phyloP scores from a whole-genome alignment of 2,113 vertebrate species.

The Alligator mississippiensis region DNA sequence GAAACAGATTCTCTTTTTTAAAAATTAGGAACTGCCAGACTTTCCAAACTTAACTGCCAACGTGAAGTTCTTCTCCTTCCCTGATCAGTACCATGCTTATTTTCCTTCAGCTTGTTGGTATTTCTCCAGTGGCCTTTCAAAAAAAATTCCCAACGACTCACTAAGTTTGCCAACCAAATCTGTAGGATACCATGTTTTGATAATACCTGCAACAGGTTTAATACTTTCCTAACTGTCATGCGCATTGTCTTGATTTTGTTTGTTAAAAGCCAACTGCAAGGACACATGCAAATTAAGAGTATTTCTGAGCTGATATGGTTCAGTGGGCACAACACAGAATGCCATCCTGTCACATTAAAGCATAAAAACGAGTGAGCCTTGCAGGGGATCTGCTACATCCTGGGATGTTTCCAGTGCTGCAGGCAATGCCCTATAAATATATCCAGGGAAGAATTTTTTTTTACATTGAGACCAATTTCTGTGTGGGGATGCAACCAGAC shows the following conservation, averaged over 20 bases:
- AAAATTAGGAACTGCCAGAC: not conserved
- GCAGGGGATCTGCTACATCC: rapidly evolving
- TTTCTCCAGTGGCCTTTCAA: not conserved
- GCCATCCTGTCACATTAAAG: not conserved
- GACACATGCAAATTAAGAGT: rapidly evolving
- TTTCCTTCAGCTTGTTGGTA: not conserved
- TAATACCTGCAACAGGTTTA: too few species aligned
- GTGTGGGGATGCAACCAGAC: not conserved
- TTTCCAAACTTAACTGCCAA: not conserved
- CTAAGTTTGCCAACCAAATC: not conserved
- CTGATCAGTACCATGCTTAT: not conserved
- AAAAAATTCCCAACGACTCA: not conserved
- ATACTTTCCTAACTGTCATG: too few species aligned
- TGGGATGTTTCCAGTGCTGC: not conserved
- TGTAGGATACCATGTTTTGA: too few species aligned
- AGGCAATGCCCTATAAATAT: not conserved
- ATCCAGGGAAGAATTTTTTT: rapidly evolving
- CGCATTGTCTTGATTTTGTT: rapidly evolving
- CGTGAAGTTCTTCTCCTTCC: rapidly evolving
- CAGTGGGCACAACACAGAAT: not conserved
- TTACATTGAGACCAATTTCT: not conserved
- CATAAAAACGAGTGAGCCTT: rapidly evolving
- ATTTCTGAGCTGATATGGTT: rapidly evolving
- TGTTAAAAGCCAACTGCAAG: rapidly evolving
- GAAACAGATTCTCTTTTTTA: not conserved